Evolutionary conservation across 2,888 invertebrate genomes (phyloP).

Genomic region (Philhelius pedissequus): DNA sequence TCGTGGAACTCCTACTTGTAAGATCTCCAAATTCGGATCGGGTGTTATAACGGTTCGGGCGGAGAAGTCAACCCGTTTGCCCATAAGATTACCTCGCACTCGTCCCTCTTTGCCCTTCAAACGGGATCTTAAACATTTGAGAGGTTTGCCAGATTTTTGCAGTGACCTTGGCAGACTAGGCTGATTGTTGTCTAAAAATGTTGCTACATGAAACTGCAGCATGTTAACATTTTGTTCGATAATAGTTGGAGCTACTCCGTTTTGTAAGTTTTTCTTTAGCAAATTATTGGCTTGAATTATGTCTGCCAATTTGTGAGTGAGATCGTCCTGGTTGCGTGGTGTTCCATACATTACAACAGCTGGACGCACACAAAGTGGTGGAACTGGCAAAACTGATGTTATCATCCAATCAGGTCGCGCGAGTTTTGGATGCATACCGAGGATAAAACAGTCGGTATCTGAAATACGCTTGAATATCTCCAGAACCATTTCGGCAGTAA

Average conservation of each 20-base stretch:
- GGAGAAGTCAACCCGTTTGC: conserved; percentile 85
- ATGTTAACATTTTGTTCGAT: conserved; percentile 83
- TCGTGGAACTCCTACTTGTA: conserved; percentile 83
- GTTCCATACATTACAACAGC: conserved; percentile 92
- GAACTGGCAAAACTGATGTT: conserved; percentile 93
- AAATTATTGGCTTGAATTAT: conserved; percentile 84
- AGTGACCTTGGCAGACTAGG: conserved; percentile 82
- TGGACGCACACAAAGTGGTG: conserved; percentile 94
- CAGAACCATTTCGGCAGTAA: conserved; percentile 96
- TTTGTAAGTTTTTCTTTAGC: conserved; percentile 81
- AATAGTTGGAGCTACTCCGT: conserved; percentile 84
- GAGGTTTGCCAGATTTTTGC: conserved; percentile 84
- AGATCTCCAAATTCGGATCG: conserved; percentile 80
- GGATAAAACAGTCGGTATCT: conserved; percentile 94
- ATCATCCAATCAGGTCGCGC: conserved; percentile 98
- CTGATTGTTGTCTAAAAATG: conserved; percentile 83
- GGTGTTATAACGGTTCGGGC: conserved; percentile 84
- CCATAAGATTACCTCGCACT: conserved; percentile 85
- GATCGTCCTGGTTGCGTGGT: conserved; percentile 83
- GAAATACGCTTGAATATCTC: conserved; percentile 95
- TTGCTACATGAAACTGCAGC: conserved; percentile 84
- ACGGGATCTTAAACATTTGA: conserved; percentile 83
- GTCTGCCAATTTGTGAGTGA: conserved; percentile 84
- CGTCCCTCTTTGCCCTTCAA: conserved; percentile 84
- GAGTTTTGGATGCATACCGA: conserved; percentile 95